These are phyloP conservation scores for Mactra quadrangularis DNA, from an alignment of 1,140 invertebrate species.

Conservation along the genomic window DNA sequence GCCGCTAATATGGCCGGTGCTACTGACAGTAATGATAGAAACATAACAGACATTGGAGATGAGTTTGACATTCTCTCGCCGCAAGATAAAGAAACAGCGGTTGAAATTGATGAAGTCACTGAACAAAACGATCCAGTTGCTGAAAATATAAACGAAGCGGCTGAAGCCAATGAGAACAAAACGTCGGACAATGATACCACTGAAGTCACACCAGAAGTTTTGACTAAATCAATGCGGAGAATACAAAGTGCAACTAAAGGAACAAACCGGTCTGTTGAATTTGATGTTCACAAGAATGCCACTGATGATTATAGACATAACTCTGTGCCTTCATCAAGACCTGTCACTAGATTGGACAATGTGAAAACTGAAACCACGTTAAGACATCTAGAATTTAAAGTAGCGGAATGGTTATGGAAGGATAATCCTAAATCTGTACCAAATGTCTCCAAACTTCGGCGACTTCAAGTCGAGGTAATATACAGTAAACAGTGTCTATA, in stretches of 20 bases:
- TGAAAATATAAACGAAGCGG: neutral
- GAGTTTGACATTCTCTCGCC: neutral
- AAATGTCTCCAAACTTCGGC: slow-evolving; percentile 69
- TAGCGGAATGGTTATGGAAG: slow-evolving; percentile 69
- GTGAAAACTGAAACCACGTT: slow-evolving; percentile 64
- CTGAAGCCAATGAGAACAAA: neutral
- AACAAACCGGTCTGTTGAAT: slow-evolving; percentile 28
- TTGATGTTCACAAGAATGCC: slow-evolving; percentile 15
- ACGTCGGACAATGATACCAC: neutral
- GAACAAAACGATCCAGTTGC: neutral
- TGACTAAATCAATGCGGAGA: slow-evolving; percentile 54
- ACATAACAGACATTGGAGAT: neutral
- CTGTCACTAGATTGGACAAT: slow-evolving; percentile 39
- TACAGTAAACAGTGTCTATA: too few relatives aligned
- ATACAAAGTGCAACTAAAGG: slow-evolving; percentile 64
- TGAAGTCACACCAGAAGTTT: slow-evolving; percentile 9
- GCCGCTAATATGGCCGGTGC: slow-evolving; percentile 65
- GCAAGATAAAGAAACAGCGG: neutral
- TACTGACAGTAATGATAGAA: slow-evolving; percentile 36
- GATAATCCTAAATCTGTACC: slow-evolving; percentile 70
- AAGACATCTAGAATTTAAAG: slow-evolving; percentile 68
- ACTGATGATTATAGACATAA: slow-evolving; percentile 9
- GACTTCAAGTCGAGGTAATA: slow-evolving; percentile 69
- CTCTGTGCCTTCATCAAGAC: slow-evolving; percentile 33
- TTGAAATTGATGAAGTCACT: neutral